Evolutionary conservation across 2,797 vertebrate species (phyloP).

Genomic region (Tauraco hartlaubi): DNA sequence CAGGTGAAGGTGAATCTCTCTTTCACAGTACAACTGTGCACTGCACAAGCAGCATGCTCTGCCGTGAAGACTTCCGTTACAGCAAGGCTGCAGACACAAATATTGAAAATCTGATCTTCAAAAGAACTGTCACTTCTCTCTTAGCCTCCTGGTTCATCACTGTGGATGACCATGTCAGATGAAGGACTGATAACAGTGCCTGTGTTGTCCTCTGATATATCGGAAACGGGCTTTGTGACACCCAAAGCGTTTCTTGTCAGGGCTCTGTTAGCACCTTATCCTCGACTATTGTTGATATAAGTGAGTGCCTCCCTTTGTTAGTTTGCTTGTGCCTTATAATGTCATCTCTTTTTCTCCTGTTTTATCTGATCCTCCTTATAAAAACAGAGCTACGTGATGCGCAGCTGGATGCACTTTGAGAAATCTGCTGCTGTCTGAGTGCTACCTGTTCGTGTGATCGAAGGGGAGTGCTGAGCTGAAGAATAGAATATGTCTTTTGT

Average conservation of each 20-base stretch:
- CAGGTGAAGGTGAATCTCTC: background rate
- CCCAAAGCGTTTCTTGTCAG: background rate
- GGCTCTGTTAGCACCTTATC: background rate
- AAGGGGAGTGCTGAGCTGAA: conserved; percentile 51
- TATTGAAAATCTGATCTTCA: background rate
- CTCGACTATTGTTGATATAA: background rate
- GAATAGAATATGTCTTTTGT: conserved; percentile 63
- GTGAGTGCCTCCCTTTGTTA: background rate
- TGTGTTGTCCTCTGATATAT: background rate
- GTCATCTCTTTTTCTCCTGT: background rate
- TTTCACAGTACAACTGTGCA: background rate
- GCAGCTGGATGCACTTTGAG: conserved; percentile 48
- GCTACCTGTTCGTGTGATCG: background rate
- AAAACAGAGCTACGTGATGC: conserved; percentile 8
- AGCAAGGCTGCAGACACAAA: background rate
- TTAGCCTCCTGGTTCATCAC: background rate
- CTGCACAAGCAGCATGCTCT: background rate
- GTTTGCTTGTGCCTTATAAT: background rate
- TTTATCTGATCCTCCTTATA: conserved; percentile 27
- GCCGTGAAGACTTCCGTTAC: background rate
- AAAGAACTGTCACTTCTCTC: background rate
- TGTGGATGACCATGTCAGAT: background rate
- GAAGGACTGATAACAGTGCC: background rate
- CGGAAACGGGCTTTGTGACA: background rate
- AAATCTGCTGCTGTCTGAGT: conserved; percentile 35